Conservation (phyloP, 2,797 vertebrate species). For the Danio aesculapii region DNA sequence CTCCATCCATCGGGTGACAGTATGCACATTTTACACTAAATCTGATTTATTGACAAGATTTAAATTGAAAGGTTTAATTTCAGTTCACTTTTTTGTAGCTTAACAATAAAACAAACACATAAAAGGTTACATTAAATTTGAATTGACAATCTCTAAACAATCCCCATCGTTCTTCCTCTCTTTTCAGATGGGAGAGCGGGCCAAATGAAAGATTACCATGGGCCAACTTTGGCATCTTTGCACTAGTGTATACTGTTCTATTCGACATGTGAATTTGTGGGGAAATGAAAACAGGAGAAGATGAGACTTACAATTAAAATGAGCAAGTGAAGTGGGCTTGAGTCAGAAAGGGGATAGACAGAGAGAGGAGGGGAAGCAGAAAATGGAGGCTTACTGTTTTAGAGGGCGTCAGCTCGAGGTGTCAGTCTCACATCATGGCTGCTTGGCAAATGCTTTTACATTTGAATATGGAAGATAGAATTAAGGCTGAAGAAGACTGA, state of each 20-base stretch:
- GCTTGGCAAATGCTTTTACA: constrained; percentile 1
- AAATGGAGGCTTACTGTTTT: constrained; percentile 21
- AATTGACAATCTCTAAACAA: no score
- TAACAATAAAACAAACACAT: no score
- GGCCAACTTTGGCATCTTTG: not conserved
- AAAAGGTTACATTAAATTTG: no score
- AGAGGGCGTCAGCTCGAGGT: constrained; percentile 30
- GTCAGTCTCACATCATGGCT: constrained; percentile 41
- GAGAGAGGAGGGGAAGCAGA: constrained; percentile 7
- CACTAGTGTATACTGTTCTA: not conserved
- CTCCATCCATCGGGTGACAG: no score
- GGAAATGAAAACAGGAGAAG: not conserved
- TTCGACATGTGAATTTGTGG: not conserved
- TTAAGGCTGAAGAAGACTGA: not conserved
- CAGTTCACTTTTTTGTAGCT: no score
- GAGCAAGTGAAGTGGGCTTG: constrained; percentile 12
- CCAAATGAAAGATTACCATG: no score
- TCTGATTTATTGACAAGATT: no score
- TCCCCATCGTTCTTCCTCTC: no score
- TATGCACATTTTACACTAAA: no score
- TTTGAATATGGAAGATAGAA: not conserved
- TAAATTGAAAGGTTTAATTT: no score
- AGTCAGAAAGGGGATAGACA: constrained; percentile 1
- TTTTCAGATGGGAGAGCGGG: no score
- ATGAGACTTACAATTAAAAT: constrained; percentile 13